These are phyloP conservation scores for Saccostrea echinata DNA, from an alignment of 1,140 invertebrate species.

Conservation along the genomic window DNA sequence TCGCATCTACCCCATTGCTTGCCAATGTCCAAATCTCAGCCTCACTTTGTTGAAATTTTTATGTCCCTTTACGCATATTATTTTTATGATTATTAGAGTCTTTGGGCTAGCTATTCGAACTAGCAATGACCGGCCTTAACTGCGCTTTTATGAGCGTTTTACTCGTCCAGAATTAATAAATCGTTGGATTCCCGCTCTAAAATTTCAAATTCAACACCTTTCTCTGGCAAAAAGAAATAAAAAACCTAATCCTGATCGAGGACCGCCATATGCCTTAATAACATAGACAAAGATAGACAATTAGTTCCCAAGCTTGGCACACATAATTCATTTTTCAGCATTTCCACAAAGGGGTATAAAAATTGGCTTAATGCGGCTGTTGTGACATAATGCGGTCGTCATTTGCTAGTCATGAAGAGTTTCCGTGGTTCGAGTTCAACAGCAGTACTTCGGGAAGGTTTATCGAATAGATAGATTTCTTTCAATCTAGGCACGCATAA, in stretches of 20 bases:
- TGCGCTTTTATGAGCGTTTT: slow-evolving; percentile 49
- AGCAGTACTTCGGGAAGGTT: background rate
- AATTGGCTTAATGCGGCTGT: slow-evolving; percentile 25
- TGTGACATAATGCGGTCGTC: background rate
- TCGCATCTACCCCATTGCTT: slow-evolving; percentile 36
- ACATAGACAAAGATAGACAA: slow-evolving; percentile 35
- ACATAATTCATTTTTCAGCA: slow-evolving; percentile 37
- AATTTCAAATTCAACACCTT: slow-evolving; percentile 49
- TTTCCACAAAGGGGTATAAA: slow-evolving; percentile 36
- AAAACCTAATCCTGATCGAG: background rate
- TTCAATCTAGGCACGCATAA: no score
- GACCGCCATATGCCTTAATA: slow-evolving; percentile 39
- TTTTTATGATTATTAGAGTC: slow-evolving; percentile 46
- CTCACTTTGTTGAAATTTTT: slow-evolving; percentile 44
- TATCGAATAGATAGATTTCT: no score
- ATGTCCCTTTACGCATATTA: slow-evolving; percentile 52
- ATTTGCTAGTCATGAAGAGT: background rate
- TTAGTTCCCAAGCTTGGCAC: slow-evolving; percentile 30
- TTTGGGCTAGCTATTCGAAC: slow-evolving; percentile 43
- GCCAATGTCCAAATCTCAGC: slow-evolving; percentile 26
- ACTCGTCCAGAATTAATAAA: slow-evolving; percentile 55
- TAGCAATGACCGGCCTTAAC: slow-evolving; percentile 45
- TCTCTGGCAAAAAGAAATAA: slow-evolving; percentile 36
- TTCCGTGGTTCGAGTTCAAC: background rate
- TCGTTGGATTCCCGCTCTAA: slow-evolving; percentile 41